These are phyloP conservation scores for Chionodraco myersi DNA, from an alignment of 2,113 vertebrate genomes.

Conservation along the genomic window DNA sequence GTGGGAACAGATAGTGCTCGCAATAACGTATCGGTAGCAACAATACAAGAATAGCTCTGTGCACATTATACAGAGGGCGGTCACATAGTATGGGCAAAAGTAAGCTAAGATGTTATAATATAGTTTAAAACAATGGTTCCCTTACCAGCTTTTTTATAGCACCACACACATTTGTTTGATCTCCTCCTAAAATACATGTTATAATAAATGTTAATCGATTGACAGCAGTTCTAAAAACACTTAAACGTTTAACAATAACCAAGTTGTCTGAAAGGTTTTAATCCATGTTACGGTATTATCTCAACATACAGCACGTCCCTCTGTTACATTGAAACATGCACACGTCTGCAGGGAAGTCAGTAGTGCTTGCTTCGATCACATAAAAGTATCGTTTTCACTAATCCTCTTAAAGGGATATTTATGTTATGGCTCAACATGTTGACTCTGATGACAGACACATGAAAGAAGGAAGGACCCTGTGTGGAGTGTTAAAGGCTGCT, in stretches of 20 bases:
- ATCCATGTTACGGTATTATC: conserved; percentile 1
- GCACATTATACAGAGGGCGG: no score
- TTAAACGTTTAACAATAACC: conserved; percentile 4
- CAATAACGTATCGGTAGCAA: no score
- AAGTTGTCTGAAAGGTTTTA: conserved; percentile 14
- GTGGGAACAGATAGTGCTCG: no score
- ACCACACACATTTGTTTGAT: no score
- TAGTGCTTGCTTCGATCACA: conserved; percentile 12
- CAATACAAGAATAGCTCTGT: no score
- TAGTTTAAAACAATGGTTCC: no score
- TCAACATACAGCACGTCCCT: conserved; percentile 3
- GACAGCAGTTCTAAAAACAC: no score
- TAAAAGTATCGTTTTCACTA: conserved; percentile 3
- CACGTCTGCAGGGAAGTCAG: conserved; percentile 3
- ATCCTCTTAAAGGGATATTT: conserved; percentile 42
- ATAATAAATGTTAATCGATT: no score
- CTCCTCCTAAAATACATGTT: no score
- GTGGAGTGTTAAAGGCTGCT: conserved; percentile 70
- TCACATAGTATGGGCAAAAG: no score
- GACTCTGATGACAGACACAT: conserved; percentile 65
- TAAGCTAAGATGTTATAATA: no score
- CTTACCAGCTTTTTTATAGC: no score
- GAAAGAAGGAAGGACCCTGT: conserved; percentile 58
- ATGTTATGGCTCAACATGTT: conserved; percentile 52
- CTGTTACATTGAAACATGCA: not conserved